Base-by-base conservation (phyloP, 1,140 invertebrate genomes). In the Elysia chlorotica region DNA sequence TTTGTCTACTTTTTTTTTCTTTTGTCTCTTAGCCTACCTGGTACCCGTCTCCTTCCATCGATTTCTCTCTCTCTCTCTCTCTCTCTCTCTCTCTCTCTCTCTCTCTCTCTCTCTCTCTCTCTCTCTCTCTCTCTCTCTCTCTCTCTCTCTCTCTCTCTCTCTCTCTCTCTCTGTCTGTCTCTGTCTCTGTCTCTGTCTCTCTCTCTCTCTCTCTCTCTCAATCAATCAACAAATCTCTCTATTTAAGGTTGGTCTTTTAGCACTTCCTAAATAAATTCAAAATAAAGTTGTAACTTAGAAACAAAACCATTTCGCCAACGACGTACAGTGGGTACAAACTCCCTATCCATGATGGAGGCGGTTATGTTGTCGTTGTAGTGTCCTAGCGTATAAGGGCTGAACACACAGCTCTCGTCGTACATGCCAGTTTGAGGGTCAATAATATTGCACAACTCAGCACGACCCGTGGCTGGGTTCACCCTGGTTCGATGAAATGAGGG, bases 281-380 rank as follows among this genome's bases (percentile, higher is more conserved):
- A n/a, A n/a, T n/a, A n/a, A n/a, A n/a, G n/a, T n/a, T n/a, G n/a
- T n/a, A n/a, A n/a, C n/a, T n/a, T n/a, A n/a, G n/a, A n/a, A n/a
- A n/a, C 5, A 14, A n/a, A 30, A n/a, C 21, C 30, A 30, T 36
- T n/a, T 6, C 19, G 21, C 61, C 21, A 41, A n/a, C 36, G 35
- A 70, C 57, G 30, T 53, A 65, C 48, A 28, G 61, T 37, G 14
- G 71, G 71, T 31, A 65, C 38, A 17, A 23, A 17, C 38, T 48
- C 23, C 23, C 25, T 70, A 61, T 82, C 75, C 80, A 82, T 82
- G n/a, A 80, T 77, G 6, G 80, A 82, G 19, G 77, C 74, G 36
- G 67, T 70, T 23, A 75, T 66, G 48, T 76, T 61, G 31, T 65
- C 65, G 2, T 66, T 67, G 35, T 4, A 10, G 5, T 66, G 65